Base-by-base conservation (phyloP, 1,140 invertebrate genomes). In the Solenopsis invicta region DNA sequence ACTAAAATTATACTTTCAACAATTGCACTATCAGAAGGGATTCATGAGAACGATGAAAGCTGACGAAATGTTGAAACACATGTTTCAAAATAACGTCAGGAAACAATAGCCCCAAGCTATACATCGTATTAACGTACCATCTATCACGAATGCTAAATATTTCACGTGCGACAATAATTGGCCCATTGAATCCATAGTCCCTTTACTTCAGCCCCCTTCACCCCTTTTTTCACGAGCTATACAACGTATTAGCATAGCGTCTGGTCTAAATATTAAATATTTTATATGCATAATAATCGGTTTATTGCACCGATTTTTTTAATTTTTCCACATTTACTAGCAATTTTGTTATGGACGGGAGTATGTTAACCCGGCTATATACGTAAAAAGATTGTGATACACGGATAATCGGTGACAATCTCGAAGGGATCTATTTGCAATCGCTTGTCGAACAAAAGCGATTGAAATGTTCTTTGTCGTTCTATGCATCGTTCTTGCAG, bases 271-370 rank as follows among this genome's bases (percentile, higher is more conserved):
- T 21, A 3, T 9, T 81, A 52, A 56, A 81, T 81, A 71, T 59
- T 71, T 81, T n/a, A 71, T 13, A 34, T 29, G 64, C 6, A 9
- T 10, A 41, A 59, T 81, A 81, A 71, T 76, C 37, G 34, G 12
- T 24, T 80, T 21, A 80, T 29, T 81, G 1, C 29, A 5, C 4
- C n/a, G 37, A 71, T 45, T 81, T 52, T 2, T 34, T 24, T 54
- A 1, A 80, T 41, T 71, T 29, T 48, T 71, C 16, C 9, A 4
- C 5, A 71, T 13, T 41, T 10, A 64, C 13, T 18, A 45, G n/a
- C 37, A 10, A 9, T 45, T 71, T 56, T 69, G n/a, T 71, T 13
- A 59, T 2, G 3, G 13, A 9, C 21, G 21, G 18, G 6, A 48
- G 12, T 61, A 77, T 10, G 4, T 10, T 8, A 80, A 41, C 10